These are phyloP conservation scores for Tubulanus polymorphus DNA, from an alignment of 2,888 invertebrate species.

Conservation along the genomic window DNA sequence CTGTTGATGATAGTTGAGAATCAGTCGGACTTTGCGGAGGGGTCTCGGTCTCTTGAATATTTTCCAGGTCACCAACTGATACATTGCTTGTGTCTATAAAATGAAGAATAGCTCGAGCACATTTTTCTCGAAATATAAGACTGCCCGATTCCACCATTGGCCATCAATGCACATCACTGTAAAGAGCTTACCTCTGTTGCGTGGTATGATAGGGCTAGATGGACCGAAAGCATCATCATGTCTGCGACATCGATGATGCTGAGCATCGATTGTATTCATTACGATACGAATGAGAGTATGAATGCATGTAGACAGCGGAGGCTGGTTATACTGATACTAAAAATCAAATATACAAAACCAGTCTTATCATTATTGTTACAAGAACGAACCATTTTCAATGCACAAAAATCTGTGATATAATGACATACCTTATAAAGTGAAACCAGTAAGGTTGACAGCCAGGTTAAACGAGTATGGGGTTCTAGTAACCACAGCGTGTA, in stretches of 20 bases:
- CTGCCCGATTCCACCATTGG: too few species aligned
- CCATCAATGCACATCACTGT: not conserved
- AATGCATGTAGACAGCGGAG: constrained; percentile 45
- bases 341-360: too few species aligned
- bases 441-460: constrained; percentile 89
- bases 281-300: constrained; percentile 82
- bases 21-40: constrained; percentile 48
- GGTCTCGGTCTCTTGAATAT: constrained; percentile 53
- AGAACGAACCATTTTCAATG: too few species aligned
- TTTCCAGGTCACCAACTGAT: constrained; percentile 52
- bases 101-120: not conserved
- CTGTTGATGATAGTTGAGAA: not conserved
- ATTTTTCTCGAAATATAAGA: too few species aligned
- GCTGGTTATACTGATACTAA: constrained; percentile 50
- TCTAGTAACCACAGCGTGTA: constrained; percentile 87
- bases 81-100: constrained; percentile 52
- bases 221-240: constrained; percentile 41
- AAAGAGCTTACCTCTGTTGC: constrained; percentile 39
- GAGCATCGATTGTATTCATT: constrained; percentile 84
- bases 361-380: too few species aligned
- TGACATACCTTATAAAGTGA: constrained; percentile 83
- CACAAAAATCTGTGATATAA: not conserved
- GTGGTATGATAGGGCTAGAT: constrained; percentile 43
- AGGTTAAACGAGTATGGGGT: constrained; percentile 79
- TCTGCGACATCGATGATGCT: constrained; percentile 84